Base-by-base conservation (phyloP, 1,140 invertebrate genomes). In the Halyomorpha halys region DNA sequence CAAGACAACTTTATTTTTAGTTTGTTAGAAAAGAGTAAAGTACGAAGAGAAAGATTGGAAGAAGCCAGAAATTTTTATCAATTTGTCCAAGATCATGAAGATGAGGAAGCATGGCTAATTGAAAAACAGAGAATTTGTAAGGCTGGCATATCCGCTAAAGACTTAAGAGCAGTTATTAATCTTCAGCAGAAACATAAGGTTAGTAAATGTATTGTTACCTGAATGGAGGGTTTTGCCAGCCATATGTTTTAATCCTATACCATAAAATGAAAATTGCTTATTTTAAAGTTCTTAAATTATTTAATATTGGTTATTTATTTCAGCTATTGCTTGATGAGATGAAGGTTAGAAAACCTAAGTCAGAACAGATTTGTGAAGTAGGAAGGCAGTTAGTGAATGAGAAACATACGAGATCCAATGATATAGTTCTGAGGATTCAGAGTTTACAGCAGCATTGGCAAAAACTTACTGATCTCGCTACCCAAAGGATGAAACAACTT, bases 111-210 rank as follows among this genome's bases (percentile, higher is more conserved):
- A 0, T 97, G 94, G 89, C 75, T 97, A 23, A 83, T 91, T 11
- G 94, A 97, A 71, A 94, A 95, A 71, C 89, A 96, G 72, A 78
- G 91, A 14, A 90, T 96, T 67, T 96, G 92, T 73, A 85, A 86
- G 70, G 84, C 90, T 8, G 90, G 89, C 15, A 86, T 95, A n/a
- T 86, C 89, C 0, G 92, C 91, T 0, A 97, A 97, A 75, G 95
- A 98, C 76, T 76, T 98, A 19, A 79, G 89, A 53, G 92, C 89
- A 0, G 91, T 96, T 5, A 81, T 93, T 54, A 89, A 90, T 23
- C 75, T 97, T 39, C 86, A 94, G 67, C 94, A 97, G 73, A 97
- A 97, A 71, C 95, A 98, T 73, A 97, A 97, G 72, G 89, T 89
- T 39, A 39, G 34, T 39, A 39, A 39, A 39, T 39, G 6, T 13